Conservation (phyloP, 92 coral and sea anemone species). For the Zoanthus gigantus region DNA sequence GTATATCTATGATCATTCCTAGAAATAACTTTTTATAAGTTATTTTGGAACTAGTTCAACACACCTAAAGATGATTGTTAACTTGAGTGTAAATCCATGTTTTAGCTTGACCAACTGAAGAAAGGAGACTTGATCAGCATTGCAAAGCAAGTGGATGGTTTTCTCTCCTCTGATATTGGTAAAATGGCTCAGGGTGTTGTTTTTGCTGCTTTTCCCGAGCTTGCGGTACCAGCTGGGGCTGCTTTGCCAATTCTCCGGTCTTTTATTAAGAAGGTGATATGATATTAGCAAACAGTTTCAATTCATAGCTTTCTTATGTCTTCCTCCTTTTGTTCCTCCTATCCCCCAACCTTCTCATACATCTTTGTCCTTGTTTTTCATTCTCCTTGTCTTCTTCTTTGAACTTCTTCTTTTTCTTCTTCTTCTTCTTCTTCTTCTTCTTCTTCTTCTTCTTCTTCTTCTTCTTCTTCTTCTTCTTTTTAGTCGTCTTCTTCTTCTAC, state of each 20-base stretch:
- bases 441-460: no score
- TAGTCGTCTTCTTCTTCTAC: no score
- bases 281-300: neutral
- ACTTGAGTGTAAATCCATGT: neutral
- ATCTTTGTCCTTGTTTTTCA: no score
- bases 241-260: slow-evolving; percentile 85
- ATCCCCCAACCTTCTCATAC: no score
- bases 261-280: slow-evolving; percentile 80
- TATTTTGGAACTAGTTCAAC: neutral
- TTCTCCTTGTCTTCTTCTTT: no score
- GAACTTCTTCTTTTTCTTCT: no score
- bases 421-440: no score
- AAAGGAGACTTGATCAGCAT: slow-evolving; percentile 82
- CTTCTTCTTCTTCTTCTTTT: no score
- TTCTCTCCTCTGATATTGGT: slow-evolving; percentile 94
- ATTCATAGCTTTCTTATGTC: no score
- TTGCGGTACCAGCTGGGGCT: slow-evolving; percentile 72
- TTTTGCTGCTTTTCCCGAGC: slow-evolving; percentile 90
- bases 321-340: no score
- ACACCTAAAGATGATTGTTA: neutral
- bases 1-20: neutral
- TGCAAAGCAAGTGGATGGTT: slow-evolving; percentile 87
- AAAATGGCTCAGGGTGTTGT: slow-evolving; percentile 71
- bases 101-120: slow-evolving; percentile 76
- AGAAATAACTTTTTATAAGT: neutral